Conservation (phyloP, 2,888 invertebrate species). For the Smittia aterrima region DNA sequence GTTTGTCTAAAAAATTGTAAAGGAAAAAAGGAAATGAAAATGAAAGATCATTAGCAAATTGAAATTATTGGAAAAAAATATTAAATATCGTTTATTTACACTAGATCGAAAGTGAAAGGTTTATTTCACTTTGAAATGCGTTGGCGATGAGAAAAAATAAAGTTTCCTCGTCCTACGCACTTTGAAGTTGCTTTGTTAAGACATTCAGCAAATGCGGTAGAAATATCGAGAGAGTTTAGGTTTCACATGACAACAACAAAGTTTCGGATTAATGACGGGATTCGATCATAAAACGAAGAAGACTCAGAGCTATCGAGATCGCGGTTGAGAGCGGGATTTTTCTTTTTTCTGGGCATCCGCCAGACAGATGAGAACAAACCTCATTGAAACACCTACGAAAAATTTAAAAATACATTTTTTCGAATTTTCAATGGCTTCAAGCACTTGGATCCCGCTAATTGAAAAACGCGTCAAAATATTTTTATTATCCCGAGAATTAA, state of each 20-base stretch:
- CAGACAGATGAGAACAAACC: slow-evolving; percentile 26
- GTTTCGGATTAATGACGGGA: neutral
- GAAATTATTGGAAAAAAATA: neutral
- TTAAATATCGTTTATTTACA: too few species aligned
- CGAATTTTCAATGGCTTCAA: neutral
- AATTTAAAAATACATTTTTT: slow-evolving; percentile 40
- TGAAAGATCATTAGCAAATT: neutral
- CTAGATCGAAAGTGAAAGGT: neutral
- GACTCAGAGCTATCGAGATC: slow-evolving; percentile 36
- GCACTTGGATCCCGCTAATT: neutral
- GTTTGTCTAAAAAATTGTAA: slow-evolving; percentile 67
- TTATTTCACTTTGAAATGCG: neutral
- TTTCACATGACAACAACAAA: slow-evolving; percentile 5
- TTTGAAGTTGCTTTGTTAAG: too few species aligned
- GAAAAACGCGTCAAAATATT: neutral
- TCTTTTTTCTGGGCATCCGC: slow-evolving; percentile 37
- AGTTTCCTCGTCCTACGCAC: too few species aligned
- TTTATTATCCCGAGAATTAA: neutral
- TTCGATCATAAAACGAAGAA: neutral
- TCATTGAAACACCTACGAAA: slow-evolving; percentile 38
- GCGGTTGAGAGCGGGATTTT: slow-evolving; percentile 8
- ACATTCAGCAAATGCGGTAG: too few species aligned
- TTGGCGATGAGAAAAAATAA: too few species aligned
- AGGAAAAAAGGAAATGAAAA: neutral
- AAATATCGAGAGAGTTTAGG: neutral